phyloP scores from a whole-genome alignment of 2,113 vertebrate genomes.

The Tachysurus fulvidraco region DNA sequence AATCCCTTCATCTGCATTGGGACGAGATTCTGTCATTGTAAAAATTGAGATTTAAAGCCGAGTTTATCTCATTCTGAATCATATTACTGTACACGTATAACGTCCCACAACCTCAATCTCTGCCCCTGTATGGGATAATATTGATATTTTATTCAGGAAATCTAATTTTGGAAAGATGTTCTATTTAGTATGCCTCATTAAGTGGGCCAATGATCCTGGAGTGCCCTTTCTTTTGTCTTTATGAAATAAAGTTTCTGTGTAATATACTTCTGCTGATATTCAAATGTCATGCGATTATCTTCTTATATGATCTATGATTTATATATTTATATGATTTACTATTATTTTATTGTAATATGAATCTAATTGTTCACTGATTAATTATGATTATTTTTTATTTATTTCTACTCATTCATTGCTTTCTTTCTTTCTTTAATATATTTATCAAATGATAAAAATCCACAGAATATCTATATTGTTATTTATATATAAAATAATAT shows the following conservation, averaged over 20 bases:
- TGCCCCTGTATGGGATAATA: constrained; percentile 40
- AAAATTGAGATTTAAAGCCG: constrained; percentile 58
- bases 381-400: background rate
- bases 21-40: constrained; percentile 49
- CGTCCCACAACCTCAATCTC: constrained; percentile 26
- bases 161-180: constrained; percentile 47
- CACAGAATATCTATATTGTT: background rate
- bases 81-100: constrained; percentile 44
- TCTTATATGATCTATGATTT: too few relatives aligned
- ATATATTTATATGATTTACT: too few relatives aligned
- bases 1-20: constrained; percentile 59
- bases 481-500: background rate
- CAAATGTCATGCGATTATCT: background rate
- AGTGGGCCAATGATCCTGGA: constrained; percentile 38
- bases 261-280: background rate
- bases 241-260: constrained; percentile 15
- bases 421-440: background rate
- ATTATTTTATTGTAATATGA: background rate
- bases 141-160: constrained; percentile 44
- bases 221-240: constrained; percentile 46
- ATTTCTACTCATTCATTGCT: background rate
- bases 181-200: constrained; percentile 47
- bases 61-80: constrained; percentile 51
- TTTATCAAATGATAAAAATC: background rate
- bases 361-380: background rate